These are phyloP conservation scores for Thomomys bottae DNA, from an alignment of 2,113 vertebrate genomes.

Conservation along the genomic window DNA sequence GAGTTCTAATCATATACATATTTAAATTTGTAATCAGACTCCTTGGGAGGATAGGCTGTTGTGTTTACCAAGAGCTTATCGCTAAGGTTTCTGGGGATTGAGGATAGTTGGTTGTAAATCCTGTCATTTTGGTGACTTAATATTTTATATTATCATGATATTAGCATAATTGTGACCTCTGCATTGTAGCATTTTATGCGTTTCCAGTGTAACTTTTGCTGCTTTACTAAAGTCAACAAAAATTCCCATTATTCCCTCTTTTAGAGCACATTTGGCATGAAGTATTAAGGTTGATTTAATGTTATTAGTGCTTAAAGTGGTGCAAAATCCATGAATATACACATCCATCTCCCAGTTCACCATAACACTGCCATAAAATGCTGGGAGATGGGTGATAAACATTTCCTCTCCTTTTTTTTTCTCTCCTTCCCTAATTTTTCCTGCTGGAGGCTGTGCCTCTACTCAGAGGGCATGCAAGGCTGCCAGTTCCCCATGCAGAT, in stretches of 20 bases:
- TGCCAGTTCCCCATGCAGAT: slow-evolving; percentile 82
- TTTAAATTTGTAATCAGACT: slow-evolving; percentile 86
- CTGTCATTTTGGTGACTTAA: slow-evolving; percentile 87
- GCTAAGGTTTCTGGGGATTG: slow-evolving; percentile 80
- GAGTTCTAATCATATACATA: slow-evolving; percentile 84
- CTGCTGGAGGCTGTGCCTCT: slow-evolving; percentile 82
- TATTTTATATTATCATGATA: slow-evolving; percentile 86
- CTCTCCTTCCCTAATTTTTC: slow-evolving; percentile 82
- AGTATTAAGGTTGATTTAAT: slow-evolving; percentile 88
- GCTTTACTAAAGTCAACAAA: slow-evolving; percentile 84
- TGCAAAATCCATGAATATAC: slow-evolving; percentile 85
- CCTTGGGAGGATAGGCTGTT: slow-evolving; percentile 75
- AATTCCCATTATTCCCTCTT: slow-evolving; percentile 82
- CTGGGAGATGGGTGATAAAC: slow-evolving; percentile 86
- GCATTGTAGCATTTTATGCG: slow-evolving; percentile 84
- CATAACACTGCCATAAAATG: slow-evolving; percentile 84
- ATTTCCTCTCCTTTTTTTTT: slow-evolving; percentile 81
- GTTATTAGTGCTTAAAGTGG: slow-evolving; percentile 86
- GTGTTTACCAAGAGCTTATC: slow-evolving; percentile 84
- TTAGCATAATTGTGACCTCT: slow-evolving; percentile 87
- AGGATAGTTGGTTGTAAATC: slow-evolving; percentile 84
- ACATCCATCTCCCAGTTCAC: slow-evolving; percentile 87
- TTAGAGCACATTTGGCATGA: slow-evolving; percentile 86
- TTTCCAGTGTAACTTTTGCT: slow-evolving; percentile 84
- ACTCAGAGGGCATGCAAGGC: slow-evolving; percentile 77